Evolutionary conservation across 2,888 invertebrate genomes (phyloP).

Genomic region (Bombylius major): DNA sequence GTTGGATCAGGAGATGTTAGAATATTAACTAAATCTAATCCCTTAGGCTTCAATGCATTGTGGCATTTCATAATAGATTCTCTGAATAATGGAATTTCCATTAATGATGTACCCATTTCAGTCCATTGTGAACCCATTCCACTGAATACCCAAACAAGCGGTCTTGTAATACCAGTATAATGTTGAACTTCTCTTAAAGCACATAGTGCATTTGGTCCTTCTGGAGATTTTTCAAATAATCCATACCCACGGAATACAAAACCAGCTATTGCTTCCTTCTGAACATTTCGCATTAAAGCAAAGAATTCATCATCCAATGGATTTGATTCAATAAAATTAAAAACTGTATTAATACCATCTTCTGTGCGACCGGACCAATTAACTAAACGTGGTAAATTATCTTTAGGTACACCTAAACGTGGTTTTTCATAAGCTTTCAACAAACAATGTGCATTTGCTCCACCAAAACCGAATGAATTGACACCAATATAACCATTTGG

Average conservation of each 20-base stretch:
- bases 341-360: conserved; percentile 52
- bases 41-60: conserved; percentile 43
- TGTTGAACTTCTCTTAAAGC: conserved; percentile 44
- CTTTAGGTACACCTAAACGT: conserved; percentile 48
- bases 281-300: conserved; percentile 46
- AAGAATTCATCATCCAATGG: conserved; percentile 50
- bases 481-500: conserved; percentile 65
- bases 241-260: conserved; percentile 68
- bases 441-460: conserved; percentile 54
- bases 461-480: conserved; percentile 91
- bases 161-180: conserved; percentile 49
- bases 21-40: conserved; percentile 50
- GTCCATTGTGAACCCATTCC: conserved; percentile 87
- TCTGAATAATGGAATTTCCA: conserved; percentile 60
- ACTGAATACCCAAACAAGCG: conserved; percentile 81
- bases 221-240: conserved; percentile 32
- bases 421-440: conserved; percentile 23
- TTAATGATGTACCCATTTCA: conserved; percentile 65
- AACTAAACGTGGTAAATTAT: conserved; percentile 59
- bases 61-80: conserved; percentile 53
- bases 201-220: conserved; percentile 21
- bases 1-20: conserved; percentile 48
- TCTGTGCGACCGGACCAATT: conserved; percentile 69
- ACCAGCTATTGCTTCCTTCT: conserved; percentile 44
- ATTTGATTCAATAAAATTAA: conserved; percentile 48